Evolutionary conservation across 2,888 invertebrate genomes (phyloP), one percentile per base, ranked within the genome.

Genomic region (Eristalinus sepulchralis): DNA sequence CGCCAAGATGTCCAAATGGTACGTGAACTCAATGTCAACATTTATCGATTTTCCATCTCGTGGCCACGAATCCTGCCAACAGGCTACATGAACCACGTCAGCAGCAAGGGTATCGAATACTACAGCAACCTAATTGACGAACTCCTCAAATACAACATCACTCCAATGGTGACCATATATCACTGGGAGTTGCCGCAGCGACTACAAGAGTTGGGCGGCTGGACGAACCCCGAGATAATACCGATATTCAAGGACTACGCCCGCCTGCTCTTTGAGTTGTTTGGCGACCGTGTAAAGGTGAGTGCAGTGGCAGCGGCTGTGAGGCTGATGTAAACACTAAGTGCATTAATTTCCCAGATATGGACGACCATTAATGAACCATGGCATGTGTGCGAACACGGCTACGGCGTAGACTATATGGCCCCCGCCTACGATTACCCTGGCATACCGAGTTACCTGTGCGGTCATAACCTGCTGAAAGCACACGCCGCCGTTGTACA

Each of bases 301-400:
- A 73, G 57, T 53, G 47, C 20, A 36, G 9, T 33, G 33, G 34
- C 34, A 8, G 8, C 6, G 34, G 6, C 34, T 5, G n/a, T n/a
- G 9, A 1, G 17, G 6, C 4, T 17, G 47, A 47, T 47, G 47
- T 17, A 47, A 17, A 9, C 47, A 47, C 17, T 47, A 17, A 47
- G 17, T 8, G 17, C 47, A 17, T 47, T 47, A 0, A 47, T 47
- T 27, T 33, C 53, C 17, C 27, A 89, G 90, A 93, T 94, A 82
- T 97, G 97, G 96, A 94, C 96, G 11, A 97, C 97, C 0, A 94
- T 97, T 88, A 97, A 97, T 90, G 97, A 97, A 90, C 96, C 96
- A 1, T 92, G 93, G 93, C 92, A 93, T 88, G 90, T 93, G 57
- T 93, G 93, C 64, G 93, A 93, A 68, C 92, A 92, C 72, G 91